Evolutionary conservation across 1,140 invertebrate genomes (phyloP).

Genomic region (Ylistrum balloti): DNA sequence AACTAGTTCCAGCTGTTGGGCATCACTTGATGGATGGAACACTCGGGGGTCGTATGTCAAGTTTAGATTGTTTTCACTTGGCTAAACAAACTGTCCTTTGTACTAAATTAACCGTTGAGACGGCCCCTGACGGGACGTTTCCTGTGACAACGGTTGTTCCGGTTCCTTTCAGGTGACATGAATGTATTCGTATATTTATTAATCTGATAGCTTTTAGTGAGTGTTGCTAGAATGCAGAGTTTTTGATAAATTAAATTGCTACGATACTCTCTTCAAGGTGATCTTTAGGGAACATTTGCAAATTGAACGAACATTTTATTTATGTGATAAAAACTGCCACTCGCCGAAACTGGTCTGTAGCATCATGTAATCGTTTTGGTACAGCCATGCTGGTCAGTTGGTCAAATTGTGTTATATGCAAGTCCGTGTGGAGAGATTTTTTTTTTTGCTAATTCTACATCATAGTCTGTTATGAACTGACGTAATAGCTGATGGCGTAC

Average conservation of each 20-base stretch:
- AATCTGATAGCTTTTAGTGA: background rate
- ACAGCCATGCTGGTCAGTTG: background rate
- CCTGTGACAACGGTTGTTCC: conserved; percentile 3
- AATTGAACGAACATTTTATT: conserved; percentile 12
- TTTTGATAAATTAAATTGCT: background rate
- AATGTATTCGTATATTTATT: background rate
- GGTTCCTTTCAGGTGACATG: background rate
- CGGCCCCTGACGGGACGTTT: background rate
- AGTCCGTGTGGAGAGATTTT: background rate
- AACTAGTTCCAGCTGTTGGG: conserved; percentile 9
- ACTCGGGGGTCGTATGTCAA: conserved; percentile 17
- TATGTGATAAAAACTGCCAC: background rate
- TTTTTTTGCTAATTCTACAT: background rate
- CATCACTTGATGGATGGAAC: background rate
- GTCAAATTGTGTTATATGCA: background rate
- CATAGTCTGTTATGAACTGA: background rate
- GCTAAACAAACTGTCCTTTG: background rate
- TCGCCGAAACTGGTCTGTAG: background rate
- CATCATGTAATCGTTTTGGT: background rate
- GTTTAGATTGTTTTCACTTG: conserved; percentile 25
- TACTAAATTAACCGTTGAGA: conserved; percentile 7
- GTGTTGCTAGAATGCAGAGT: background rate
- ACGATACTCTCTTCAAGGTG: background rate
- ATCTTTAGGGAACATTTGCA: conserved; percentile 22
- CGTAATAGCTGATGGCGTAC: background rate